Base-by-base conservation (phyloP, 2,888 invertebrate species). In the Eretmocerus hayati region DNA sequence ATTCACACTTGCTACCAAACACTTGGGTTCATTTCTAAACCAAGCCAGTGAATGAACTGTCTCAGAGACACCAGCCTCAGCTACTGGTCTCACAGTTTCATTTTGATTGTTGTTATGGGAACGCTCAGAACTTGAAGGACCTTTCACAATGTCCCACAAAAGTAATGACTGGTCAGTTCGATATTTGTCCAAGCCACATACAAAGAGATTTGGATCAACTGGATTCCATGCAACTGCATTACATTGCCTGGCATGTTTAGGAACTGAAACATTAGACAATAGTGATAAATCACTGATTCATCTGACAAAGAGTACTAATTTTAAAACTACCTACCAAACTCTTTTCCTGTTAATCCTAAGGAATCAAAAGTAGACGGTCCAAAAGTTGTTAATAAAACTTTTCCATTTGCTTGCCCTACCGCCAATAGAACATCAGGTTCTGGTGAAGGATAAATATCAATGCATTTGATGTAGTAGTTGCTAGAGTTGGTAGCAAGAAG, bases 151-250 rank as follows among this genome's bases (percentile, higher is more conserved):
- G 71, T 96, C 94, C 93, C 94, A 96, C 39, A 95, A 77, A 6
- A 90, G 76, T 33, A 95, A 82, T 50, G 90, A 90, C 67, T 86
- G 84, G 70, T 95, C 95, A 31, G 87, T 85, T 54, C 92, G 80
- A 66, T 90, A 85, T 66, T 90, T 90, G 62, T 95, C 95, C 61
- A 94, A 77, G 0, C 90, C 94, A 46, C 86, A 87, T 0, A 89
- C 90, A 50, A 95, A 73, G 59, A 92, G 75, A 69, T 90, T 86
- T 19, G 80, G 79, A 59, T 94, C 91, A 11, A 79, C 72, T 23
- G 85, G 86, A 70, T 89, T 92, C 93, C 94, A 95, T 23, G 87
- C 81, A 13, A 96, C 79, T 1, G 86, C 82, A 60, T 90, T 88
- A 66, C 94, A 94, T 56, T 87, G 85, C 8, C 95, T 76, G 11